Evolutionary conservation across 2,888 invertebrate species (phyloP), one percentile per base, ranked within the genome.

Genomic region (Palloptera scutellata): DNA sequence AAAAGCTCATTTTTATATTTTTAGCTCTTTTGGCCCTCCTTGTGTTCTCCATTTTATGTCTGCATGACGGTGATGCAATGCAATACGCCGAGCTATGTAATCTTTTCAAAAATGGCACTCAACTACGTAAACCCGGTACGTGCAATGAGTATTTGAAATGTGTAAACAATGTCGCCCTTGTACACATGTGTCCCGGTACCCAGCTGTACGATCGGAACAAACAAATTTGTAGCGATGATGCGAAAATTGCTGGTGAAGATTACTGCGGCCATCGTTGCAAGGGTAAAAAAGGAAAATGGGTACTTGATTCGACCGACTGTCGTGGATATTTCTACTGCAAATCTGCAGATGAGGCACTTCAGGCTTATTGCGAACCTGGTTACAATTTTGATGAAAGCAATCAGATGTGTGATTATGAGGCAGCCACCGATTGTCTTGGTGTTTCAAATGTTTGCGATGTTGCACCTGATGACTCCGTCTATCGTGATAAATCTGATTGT

Each of bases 101-200:
- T 1, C 73, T 81, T 0, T 76, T 81, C 45, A 73, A 76, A n/a
- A 76, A 70, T 43, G 77, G 77, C 40, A 76, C 75, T 1, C 57
- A 72, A 10, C 54, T 84, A 10, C 77, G 78, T 0, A 73, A 78
- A 30, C 83, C 83, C 0, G 81, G 76, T 8, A 74, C 78, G 8
- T 83, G 83, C 60, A 57, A 75, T 19, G 70, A 81, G 57, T 83
- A 79, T 66, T 79, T 83, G 15, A 66, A 70, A 11, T 83, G 83
- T 61, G 20, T 19, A 2, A 68, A 71, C 11, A 69, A 65, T 3
- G 55, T 64, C 1, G 77, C 77, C 3, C 61, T 45, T 8, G 6
- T 75, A 0, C 60, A 65, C 1, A 60, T 57, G 10, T 83, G 83
- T 20, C 58, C 43, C 1, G 53, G 63, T 2, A 15, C 52, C 4